These are phyloP conservation scores for Petroica traversi DNA, from an alignment of 2,113 vertebrate genomes.

Conservation along the genomic window DNA sequence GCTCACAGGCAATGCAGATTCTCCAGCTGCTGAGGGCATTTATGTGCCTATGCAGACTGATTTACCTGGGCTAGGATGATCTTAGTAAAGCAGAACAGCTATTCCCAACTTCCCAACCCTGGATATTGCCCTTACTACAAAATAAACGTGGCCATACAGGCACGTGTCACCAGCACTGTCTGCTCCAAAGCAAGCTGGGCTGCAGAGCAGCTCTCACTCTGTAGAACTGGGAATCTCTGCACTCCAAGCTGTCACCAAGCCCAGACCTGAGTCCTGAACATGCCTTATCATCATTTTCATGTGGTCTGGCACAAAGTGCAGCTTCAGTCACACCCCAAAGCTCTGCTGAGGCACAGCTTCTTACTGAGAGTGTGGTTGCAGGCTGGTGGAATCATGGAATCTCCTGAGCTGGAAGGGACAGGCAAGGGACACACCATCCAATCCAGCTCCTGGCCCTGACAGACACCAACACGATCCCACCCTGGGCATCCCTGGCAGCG, in stretches of 20 bases:
- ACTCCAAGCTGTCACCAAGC: neutral
- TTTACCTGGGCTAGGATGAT: neutral
- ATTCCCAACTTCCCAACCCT: neutral
- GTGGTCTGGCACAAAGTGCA: neutral
- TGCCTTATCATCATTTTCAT: neutral
- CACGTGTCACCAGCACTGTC: neutral
- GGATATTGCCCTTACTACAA: neutral
- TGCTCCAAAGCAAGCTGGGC: neutral
- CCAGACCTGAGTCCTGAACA: neutral
- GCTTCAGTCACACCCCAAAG: neutral
- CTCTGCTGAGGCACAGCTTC: neutral
- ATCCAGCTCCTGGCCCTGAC: neutral
- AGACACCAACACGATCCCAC: neutral
- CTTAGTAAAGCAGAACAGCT: neutral
- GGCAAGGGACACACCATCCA: neutral
- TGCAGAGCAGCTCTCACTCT: neutral
- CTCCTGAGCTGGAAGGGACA: neutral
- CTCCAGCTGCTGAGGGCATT: neutral
- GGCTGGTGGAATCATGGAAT: neutral
- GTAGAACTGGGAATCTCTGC: neutral
- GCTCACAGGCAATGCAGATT: neutral
- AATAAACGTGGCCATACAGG: neutral
- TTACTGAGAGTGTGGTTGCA: neutral
- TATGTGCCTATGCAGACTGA: neutral
- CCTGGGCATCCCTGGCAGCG: neutral